Evolutionary conservation across 1,140 invertebrate genomes (phyloP).

Genomic region (Marisa cornuarietis): DNA sequence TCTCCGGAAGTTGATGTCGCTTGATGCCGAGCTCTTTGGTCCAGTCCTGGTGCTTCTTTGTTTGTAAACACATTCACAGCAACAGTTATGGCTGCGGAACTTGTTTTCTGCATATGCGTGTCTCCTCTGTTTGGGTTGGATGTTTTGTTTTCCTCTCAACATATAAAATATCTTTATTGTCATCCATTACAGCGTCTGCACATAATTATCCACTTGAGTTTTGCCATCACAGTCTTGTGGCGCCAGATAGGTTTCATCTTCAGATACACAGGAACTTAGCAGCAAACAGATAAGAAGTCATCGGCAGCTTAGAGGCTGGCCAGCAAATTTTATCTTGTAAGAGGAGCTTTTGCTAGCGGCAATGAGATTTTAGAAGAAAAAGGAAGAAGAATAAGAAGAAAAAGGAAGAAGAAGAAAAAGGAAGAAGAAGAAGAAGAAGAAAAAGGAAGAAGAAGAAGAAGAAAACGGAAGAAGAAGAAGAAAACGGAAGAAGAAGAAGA

Average conservation of each 20-base stretch:
- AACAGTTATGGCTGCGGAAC: neutral
- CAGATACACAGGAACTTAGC: no score
- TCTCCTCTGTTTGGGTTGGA: neutral
- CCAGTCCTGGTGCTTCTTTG: neutral
- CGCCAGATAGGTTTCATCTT: no score
- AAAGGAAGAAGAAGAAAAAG: conserved; percentile 5
- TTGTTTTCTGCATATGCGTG: neutral
- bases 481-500: neutral
- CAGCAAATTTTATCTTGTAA: no score
- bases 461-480: neutral
- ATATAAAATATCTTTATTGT: no score
- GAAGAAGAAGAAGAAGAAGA: neutral
- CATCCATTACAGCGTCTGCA: no score
- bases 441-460: neutral
- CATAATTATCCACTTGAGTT: no score
- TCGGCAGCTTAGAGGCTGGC: no score
- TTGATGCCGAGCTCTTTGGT: neutral
- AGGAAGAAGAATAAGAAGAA: neutral
- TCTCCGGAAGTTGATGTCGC: no score
- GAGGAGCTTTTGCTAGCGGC: neutral
- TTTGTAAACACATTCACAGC: neutral
- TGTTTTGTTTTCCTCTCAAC: neutral
- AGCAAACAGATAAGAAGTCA: no score
- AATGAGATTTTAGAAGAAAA: neutral
- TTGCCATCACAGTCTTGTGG: no score